Conservation (phyloP, 2,888 invertebrate genomes). For the Netelia fuscicornis region DNA sequence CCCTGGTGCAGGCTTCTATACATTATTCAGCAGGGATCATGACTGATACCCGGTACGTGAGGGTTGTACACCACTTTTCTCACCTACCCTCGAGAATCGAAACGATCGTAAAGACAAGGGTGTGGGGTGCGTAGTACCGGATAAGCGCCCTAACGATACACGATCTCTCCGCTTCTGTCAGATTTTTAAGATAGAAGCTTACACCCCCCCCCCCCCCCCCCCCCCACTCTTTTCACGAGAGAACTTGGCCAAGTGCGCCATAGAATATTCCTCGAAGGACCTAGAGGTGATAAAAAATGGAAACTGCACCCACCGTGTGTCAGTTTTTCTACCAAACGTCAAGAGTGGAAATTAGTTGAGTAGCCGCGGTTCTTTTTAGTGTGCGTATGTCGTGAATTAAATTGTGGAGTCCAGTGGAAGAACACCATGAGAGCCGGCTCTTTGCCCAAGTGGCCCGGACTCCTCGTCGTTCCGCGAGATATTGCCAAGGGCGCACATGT, state of each 20-base stretch:
- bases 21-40: constrained; percentile 82
- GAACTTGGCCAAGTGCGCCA: too few relatives aligned
- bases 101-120: too few relatives aligned
- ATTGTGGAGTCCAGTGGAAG: constrained; percentile 10
- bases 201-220: too few relatives aligned
- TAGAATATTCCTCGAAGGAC: too few relatives aligned
- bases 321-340: too few relatives aligned
- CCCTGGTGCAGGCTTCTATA: constrained; percentile 73
- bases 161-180: too few relatives aligned
- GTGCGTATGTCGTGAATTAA: constrained; percentile 22
- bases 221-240: too few relatives aligned
- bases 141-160: too few relatives aligned
- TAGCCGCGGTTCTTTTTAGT: neutral
- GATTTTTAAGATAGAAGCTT: too few relatives aligned
- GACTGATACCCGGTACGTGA: constrained; percentile 82
- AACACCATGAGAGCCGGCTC: constrained; percentile 5
- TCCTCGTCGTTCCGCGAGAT: constrained; percentile 7
- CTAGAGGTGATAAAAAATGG: neutral
- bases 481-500: neutral
- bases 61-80: constrained; percentile 44
- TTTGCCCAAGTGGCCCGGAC: constrained; percentile 33
- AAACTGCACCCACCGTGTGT: neutral
- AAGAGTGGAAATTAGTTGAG: too few relatives aligned
- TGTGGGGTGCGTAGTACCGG: too few relatives aligned
- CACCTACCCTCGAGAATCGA: neutral